Evolutionary conservation across 2,113 vertebrate species (phyloP).

Genomic region (Chlorodrepanis virens): DNA sequence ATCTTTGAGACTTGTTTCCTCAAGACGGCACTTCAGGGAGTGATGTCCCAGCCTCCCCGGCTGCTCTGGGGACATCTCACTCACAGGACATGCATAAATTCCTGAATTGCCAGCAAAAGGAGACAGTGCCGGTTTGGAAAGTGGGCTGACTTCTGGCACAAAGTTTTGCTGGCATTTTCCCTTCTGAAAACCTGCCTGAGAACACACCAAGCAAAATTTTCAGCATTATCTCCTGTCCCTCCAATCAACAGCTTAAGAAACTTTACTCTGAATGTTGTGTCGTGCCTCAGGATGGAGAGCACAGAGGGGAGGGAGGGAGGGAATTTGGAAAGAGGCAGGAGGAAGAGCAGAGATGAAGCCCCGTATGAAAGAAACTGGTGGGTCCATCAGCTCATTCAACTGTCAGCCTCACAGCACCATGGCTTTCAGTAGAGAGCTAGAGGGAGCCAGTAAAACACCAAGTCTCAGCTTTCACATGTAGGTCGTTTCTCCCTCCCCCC

Average conservation of each 20-base stretch:
- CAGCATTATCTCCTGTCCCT: accelerated
- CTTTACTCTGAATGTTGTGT: accelerated
- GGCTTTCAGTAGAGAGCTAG: neutral
- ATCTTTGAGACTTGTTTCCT: neutral
- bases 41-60: neutral
- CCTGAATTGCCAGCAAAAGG: neutral
- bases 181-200: neutral
- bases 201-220: neutral
- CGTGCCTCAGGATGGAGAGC: neutral
- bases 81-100: neutral
- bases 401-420: neutral
- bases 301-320: neutral
- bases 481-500: neutral
- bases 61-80: neutral
- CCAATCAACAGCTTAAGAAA: accelerated
- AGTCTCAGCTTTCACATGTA: neutral
- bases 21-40: neutral
- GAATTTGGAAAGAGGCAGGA: neutral
- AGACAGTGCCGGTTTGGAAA: neutral
- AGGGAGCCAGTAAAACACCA: neutral
- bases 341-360: neutral
- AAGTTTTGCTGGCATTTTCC: neutral
- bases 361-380: neutral
- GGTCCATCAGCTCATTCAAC: neutral
- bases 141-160: neutral